Evolutionary conservation across 1,140 invertebrate species (phyloP).

Genomic region (Bilobella aurantiaca): DNA sequence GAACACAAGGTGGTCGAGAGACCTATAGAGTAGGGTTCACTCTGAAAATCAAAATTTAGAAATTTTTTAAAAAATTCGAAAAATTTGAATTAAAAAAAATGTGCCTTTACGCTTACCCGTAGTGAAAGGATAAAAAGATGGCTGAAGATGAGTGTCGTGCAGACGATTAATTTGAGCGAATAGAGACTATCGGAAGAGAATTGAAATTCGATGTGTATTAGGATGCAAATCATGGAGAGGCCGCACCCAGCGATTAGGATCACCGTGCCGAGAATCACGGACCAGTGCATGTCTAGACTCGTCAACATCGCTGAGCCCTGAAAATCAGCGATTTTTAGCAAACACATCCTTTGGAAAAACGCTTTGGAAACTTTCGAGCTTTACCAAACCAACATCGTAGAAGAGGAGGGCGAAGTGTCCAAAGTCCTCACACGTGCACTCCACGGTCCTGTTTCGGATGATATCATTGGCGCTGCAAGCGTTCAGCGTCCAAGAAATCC

Average conservation of each 20-base stretch:
- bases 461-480: background rate
- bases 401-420: slow-evolving; percentile 22
- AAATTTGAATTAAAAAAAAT: background rate
- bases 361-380: background rate
- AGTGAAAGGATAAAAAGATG: slow-evolving; percentile 19
- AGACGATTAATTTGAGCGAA: slow-evolving; percentile 20
- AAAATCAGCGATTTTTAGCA: too few relatives aligned
- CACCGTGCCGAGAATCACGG: slow-evolving; percentile 16
- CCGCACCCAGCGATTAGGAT: slow-evolving; percentile 14
- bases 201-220: slow-evolving; percentile 13
- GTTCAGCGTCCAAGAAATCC: background rate
- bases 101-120: slow-evolving; percentile 15
- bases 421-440: slow-evolving; percentile 22
- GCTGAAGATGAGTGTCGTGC: slow-evolving; percentile 20
- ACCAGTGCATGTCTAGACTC: slow-evolving; percentile 16
- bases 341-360: too few relatives aligned
- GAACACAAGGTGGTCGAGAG: slow-evolving; percentile 21
- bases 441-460: slow-evolving; percentile 9
- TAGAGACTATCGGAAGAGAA: slow-evolving; percentile 13
- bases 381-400: slow-evolving; percentile 6
- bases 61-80: background rate
- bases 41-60: slow-evolving; percentile 18
- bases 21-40: slow-evolving; percentile 15
- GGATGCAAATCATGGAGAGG: slow-evolving; percentile 13
- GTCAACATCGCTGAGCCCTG: slow-evolving; percentile 4